phyloP scores from a whole-genome alignment of 1,140 invertebrate genomes.

The Diabrotica virgifera region DNA sequence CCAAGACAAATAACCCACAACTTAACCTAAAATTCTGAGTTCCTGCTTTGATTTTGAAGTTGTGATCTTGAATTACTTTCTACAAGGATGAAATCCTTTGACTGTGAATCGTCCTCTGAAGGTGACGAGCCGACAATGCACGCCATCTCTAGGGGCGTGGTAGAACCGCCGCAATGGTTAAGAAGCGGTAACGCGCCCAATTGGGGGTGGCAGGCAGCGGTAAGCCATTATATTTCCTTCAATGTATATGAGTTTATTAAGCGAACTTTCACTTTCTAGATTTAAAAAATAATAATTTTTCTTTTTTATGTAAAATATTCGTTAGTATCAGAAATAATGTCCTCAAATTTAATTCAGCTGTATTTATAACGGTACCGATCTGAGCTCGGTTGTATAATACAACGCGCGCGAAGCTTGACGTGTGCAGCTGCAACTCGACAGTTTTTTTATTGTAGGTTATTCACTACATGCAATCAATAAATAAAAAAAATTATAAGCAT shows the following conservation, averaged over 20 bases:
- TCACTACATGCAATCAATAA: too few relatives aligned
- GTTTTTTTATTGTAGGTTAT: too few relatives aligned
- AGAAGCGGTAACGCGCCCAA: conserved; percentile 33
- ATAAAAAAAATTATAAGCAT: too few relatives aligned
- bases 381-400: too few relatives aligned
- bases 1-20: neutral
- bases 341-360: too few relatives aligned
- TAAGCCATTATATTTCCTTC: conserved; percentile 32
- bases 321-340: too few relatives aligned
- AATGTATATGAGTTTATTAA: neutral
- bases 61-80: neutral
- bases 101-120: conserved; percentile 49
- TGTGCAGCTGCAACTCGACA: too few relatives aligned
- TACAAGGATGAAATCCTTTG: conserved; percentile 45
- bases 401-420: too few relatives aligned
- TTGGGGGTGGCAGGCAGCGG: conserved; percentile 45
- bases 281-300: too few relatives aligned
- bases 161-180: conserved; percentile 42
- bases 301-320: too few relatives aligned
- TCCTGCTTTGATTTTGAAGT: neutral
- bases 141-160: conserved; percentile 44
- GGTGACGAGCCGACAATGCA: conserved; percentile 44
- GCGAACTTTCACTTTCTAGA: too few relatives aligned
- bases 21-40: neutral
- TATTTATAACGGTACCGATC: too few relatives aligned